phyloP scores from a whole-genome alignment of 2,113 vertebrate genomes.

The Rattus norvegicus region GRCr8 NC_086020.1:221533501-221534000 shows the following conservation, averaged over 20 bases:
- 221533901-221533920: constrained; percentile 59
- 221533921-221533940: constrained; percentile 10
- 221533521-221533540: neutral
- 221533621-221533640: constrained; percentile 8
- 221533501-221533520: neutral
- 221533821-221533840: constrained; percentile 33
- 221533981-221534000: neutral
- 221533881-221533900: constrained; percentile 63
- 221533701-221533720: constrained; percentile 77
- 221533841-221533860: constrained; percentile 68
- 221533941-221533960: constrained; percentile 40
- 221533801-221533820: constrained; percentile 81
- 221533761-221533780: constrained; percentile 83
- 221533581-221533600: neutral
- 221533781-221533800: constrained; percentile 64
- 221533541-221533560: constrained; percentile 4
- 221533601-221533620: constrained; percentile 56
- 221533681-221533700: constrained; percentile 71
- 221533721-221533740: constrained; percentile 81
- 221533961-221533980: constrained; percentile 1
- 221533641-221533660: constrained; percentile 49
- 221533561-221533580: constrained; percentile 43
- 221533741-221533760: constrained; percentile 43
- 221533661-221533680: constrained; percentile 62
- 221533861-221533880: constrained; percentile 35